These are phyloP conservation scores for Gortyna flavago DNA, from an alignment of 2,888 invertebrate species.

Conservation along the genomic window DNA sequence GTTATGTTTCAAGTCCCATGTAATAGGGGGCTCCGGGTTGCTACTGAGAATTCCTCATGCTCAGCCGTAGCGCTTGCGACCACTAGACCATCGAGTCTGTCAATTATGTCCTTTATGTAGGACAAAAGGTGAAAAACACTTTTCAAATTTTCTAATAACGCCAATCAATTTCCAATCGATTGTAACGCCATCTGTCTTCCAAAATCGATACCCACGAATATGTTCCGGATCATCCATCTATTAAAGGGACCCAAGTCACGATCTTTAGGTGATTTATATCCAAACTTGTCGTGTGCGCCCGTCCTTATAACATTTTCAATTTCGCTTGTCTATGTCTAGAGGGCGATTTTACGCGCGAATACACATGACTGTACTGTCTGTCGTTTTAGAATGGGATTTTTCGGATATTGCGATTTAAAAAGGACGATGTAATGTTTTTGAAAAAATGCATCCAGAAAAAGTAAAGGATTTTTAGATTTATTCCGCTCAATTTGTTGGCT, in stretches of 20 bases:
- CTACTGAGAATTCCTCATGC: neutral
- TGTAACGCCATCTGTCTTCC: constrained; percentile 33
- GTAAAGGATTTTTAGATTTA: neutral
- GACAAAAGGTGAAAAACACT: neutral
- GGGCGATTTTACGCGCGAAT: constrained; percentile 59
- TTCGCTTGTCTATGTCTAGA: constrained; percentile 59
- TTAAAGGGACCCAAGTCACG: constrained; percentile 67
- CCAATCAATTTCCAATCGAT: neutral
- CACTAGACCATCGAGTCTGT: neutral
- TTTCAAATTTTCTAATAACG: neutral
- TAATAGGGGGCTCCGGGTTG: neutral
- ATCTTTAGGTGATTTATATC: constrained; percentile 70
- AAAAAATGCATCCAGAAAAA: neutral
- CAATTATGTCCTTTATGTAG: neutral
- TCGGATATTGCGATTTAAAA: constrained; percentile 18
- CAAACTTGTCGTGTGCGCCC: constrained; percentile 69
- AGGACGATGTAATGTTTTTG: neutral
- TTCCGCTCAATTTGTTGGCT: neutral
- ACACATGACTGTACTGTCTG: constrained; percentile 27
- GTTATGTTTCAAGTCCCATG: too few species aligned
- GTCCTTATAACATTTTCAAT: constrained; percentile 68
- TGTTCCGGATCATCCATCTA: constrained; percentile 53
- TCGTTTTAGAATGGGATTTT: constrained; percentile 21
- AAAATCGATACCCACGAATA: constrained; percentile 34
- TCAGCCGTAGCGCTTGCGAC: neutral